phyloP scores from a whole-genome alignment of 2,797 vertebrate species.

The Synaphobranchus kaupii region DNA sequence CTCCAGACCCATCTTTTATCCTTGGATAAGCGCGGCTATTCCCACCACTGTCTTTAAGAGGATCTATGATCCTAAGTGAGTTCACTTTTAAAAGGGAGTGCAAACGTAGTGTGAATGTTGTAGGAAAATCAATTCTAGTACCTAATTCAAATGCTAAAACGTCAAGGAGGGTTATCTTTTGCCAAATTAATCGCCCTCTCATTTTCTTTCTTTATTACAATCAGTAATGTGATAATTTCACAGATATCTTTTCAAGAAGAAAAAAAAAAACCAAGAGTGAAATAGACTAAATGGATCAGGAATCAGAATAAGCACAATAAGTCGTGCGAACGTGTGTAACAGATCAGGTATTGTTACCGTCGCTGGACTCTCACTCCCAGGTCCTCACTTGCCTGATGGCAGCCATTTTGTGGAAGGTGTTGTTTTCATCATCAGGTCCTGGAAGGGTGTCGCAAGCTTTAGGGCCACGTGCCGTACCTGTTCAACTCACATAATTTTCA shows the following conservation, averaged over 20 bases:
- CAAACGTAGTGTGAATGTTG: too few species aligned
- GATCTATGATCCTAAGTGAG: too few species aligned
- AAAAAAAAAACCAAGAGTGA: background rate
- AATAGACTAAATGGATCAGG: background rate
- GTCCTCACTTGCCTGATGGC: background rate
- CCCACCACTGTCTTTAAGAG: too few species aligned
- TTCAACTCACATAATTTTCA: conserved; percentile 12
- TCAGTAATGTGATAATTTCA: background rate
- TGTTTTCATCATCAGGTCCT: background rate
- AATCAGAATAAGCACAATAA: background rate
- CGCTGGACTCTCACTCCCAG: background rate
- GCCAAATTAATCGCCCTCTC: too few species aligned
- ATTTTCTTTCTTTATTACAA: background rate
- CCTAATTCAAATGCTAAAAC: background rate
- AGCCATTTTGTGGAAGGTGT: background rate
- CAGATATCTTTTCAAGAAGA: background rate
- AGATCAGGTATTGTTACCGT: background rate
- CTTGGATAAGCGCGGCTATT: background rate
- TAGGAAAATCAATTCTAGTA: too few species aligned
- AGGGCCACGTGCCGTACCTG: background rate
- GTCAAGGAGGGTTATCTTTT: background rate
- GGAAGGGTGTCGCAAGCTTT: background rate
- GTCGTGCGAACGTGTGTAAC: background rate
- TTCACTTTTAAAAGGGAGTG: too few species aligned
- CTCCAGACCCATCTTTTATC: background rate